Evolutionary conservation across 1,140 invertebrate genomes (phyloP), one percentile per base, ranked within the genome.

Genomic region (Archivesica marissinica): DNA sequence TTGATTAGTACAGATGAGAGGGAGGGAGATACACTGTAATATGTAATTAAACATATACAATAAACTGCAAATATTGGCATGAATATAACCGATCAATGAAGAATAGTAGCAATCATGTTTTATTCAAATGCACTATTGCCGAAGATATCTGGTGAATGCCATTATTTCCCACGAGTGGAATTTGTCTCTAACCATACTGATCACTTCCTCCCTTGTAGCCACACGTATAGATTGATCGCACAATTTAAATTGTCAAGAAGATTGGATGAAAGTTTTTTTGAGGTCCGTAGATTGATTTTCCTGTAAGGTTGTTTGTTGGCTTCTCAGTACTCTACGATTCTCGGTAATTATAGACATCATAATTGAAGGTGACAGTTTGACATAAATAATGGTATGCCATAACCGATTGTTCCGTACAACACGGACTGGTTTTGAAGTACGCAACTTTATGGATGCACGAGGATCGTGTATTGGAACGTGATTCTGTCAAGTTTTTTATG

Each of bases 221-320:
- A 20, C 20, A 64, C 30, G n/a, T 17, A 17, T 64, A 35, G 28
- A 64, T 64, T 64, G n/a, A 64, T 35, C 2, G 59, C 20, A 17
- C 9, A 33, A 35, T 35, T 64, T 33, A 4, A 35, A 35, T 25
- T 64, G 17, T 23, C 25, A 59, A 59, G 25, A 28, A 3, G 33
- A 64, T 64, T 64, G 25, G 30, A 64, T 64, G 59, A 35, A 35
- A 35, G 23, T 64, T 64, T 35, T 64, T n/a, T n/a, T n/a, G n/a
- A n/a, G 59, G 9, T 35, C 59, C 59, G 1, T 25, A 25, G 13
- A 64, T 64, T 64, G 30, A 64, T 64, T 64, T 23, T 64, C n/a
- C 38, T n/a, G n/a, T n/a, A n/a, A n/a, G n/a, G n/a, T n/a, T n/a
- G n/a, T n/a, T n/a, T n/a, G n/a, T n/a, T n/a, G n/a, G n/a, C n/a